A percentile compares a stretch with the other conserved stretches of the same genome.
Conservation (phyloP, 2,888 invertebrate genomes). For the Chaetoderma sp. region DNA sequence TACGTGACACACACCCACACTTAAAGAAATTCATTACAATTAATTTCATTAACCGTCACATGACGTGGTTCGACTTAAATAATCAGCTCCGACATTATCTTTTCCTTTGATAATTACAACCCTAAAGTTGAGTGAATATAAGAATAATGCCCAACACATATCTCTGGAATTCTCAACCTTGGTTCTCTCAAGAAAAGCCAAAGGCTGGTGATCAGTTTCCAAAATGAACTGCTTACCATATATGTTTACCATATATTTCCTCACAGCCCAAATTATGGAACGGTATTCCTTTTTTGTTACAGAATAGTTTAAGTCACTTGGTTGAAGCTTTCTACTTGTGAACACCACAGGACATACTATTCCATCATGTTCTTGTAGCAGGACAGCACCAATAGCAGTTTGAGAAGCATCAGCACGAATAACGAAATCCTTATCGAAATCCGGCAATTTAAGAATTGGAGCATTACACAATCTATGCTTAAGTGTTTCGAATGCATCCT, state of each 20-base stretch:
- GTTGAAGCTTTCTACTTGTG: constrained; percentile 37
- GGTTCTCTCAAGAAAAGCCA: constrained; percentile 26
- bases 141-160: constrained; percentile 39
- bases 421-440: constrained; percentile 25
- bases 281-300: constrained; percentile 39
- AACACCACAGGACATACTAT: constrained; percentile 31
- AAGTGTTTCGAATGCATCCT: constrained; percentile 15
- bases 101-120: constrained; percentile 31
- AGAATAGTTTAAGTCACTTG: constrained; percentile 32
- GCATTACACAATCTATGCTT: neutral
- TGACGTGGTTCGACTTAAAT: too few species aligned
- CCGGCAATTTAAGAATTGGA: constrained; percentile 30
- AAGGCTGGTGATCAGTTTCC: constrained; percentile 38
- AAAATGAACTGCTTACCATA: constrained; percentile 35
- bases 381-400: constrained; percentile 29
- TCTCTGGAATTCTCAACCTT: constrained; percentile 31
- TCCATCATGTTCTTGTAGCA: constrained; percentile 37
- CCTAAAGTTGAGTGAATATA: constrained; percentile 26
- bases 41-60: too few species aligned
- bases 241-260: constrained; percentile 33
- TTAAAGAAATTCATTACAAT: too few species aligned
- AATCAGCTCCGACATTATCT: too few species aligned
- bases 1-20: too few species aligned
- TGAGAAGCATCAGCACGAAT: constrained; percentile 36
- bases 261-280: constrained; percentile 33